Evolutionary conservation across 2,113 vertebrate species (phyloP).

Genomic region (Dasypus novemcinctus): DNA sequence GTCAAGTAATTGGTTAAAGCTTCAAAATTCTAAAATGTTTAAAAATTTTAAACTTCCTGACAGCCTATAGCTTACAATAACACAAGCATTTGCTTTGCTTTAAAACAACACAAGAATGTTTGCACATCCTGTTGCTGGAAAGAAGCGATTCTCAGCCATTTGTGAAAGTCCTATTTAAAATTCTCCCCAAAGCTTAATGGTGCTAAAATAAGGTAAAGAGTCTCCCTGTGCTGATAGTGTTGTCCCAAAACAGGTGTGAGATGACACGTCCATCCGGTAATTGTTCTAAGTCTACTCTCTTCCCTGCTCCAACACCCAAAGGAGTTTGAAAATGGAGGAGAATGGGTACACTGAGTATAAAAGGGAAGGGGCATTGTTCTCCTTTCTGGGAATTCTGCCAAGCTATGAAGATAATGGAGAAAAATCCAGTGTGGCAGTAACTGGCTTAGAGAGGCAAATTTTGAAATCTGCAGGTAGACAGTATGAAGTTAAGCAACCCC

Average conservation of each 20-base stretch:
- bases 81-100: neutral
- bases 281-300: neutral
- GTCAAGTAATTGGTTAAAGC: neutral
- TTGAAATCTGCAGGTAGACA: conserved; percentile 2
- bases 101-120: neutral
- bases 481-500: neutral
- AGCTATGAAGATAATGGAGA: neutral
- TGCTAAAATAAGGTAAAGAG: neutral
- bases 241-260: neutral
- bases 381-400: neutral
- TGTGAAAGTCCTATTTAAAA: conserved; percentile 12
- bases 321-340: neutral
- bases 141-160: neutral
- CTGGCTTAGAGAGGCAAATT: neutral
- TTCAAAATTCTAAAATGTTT: neutral
- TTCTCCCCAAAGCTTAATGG: neutral
- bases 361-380: neutral
- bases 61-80: neutral
- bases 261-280: neutral
- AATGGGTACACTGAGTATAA: neutral
- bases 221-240: neutral
- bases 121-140: neutral
- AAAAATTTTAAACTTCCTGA: neutral
- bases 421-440: neutral
- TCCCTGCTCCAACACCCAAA: neutral